Evolutionary conservation across 1,140 invertebrate species (phyloP), one percentile per base, ranked within the genome.

Genomic region (Latrodectus geometricus): DNA sequence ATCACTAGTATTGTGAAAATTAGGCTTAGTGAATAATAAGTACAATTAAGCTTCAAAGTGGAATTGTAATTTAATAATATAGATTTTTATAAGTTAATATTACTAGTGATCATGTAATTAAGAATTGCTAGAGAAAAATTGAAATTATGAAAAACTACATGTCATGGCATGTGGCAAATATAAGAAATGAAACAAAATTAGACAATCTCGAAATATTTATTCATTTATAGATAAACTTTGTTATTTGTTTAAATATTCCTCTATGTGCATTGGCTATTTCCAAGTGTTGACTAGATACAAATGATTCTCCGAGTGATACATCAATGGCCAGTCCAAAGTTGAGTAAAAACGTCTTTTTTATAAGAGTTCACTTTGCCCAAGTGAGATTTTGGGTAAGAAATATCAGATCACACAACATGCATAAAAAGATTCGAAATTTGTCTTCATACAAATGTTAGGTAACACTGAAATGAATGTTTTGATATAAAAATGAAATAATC

Each of bases 271-370:
- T 81, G 79, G 79, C 68, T 81, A 81, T 49, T 72, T 65, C n/a
- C 61, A 65, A 78, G 79, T 81, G 79, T 81, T 81, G 79, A 81
- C 79, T 81, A 81, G 79, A 81, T 81, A 81, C 79, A 81, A 11
- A 81, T 81, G 79, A 81, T 21, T 54, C 68, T 23, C n/a, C 65
- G 17, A 61, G 17, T 8, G 54, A 61, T 14, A 61, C 54, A 35
- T 35, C 17, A 61, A 61, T 61, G 54, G 17, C 54, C 54, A 61
- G 54, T 17, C 54, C 11, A 11, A 61, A 35, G 1, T 35, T 1
- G 35, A 35, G 35, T 35, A 35, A 35, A 35, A 35, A 35, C 5
- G 35, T 35, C 35, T 35, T 35, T n/a, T n/a, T 35, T 61, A 14
- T 61, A 61, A 61, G 17, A 1, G 17, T 61, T 17, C 17, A 61